phyloP scores from a whole-genome alignment of 2,113 vertebrate species.

The Rattus rattus region DNA sequence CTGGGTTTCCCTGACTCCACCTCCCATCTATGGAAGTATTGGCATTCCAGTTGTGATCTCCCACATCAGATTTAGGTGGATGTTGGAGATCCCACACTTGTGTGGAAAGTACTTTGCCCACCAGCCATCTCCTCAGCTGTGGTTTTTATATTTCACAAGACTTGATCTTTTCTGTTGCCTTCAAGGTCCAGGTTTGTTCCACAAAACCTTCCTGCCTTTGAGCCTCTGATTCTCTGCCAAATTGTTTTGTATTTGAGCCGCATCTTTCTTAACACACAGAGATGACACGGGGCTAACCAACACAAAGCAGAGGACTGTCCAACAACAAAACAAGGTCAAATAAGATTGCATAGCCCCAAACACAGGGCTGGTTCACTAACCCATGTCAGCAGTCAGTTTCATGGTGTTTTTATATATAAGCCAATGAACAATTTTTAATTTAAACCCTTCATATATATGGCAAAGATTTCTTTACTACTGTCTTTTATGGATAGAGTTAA shows the following conservation, averaged over 20 bases:
- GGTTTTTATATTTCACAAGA: constrained; percentile 1
- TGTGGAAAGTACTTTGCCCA: neutral
- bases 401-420: neutral
- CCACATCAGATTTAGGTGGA: neutral
- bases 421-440: neutral
- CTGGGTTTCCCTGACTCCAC: neutral
- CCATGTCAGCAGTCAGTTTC: neutral
- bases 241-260: neutral
- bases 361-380: neutral
- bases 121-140: neutral
- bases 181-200: constrained; percentile 4
- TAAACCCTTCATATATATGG: neutral
- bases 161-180: constrained; percentile 24
- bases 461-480: neutral
- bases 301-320: neutral
- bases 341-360: neutral
- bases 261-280: neutral
- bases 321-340: neutral
- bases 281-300: neutral
- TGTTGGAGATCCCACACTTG: neutral
- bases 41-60: neutral
- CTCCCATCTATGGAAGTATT: neutral
- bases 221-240: neutral
- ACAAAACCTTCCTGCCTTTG: neutral
- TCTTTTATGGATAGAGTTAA: neutral